phyloP scores from a whole-genome alignment of 2,888 invertebrate genomes.

The Lasioglossum morio region DNA sequence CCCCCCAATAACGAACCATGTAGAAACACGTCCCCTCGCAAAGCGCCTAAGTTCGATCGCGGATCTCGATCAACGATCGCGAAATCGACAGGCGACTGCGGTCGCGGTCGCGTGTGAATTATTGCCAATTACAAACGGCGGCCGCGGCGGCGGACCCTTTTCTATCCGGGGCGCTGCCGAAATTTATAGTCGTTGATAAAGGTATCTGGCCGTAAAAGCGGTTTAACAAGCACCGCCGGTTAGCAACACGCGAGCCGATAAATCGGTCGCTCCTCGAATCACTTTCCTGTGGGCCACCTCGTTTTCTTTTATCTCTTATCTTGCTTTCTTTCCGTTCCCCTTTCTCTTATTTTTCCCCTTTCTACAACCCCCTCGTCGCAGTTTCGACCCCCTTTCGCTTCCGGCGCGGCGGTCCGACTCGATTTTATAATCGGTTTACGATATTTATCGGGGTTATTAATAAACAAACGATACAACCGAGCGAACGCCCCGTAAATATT shows the following conservation, averaged over 20 bases:
- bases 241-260: slow-evolving; percentile 75
- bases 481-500: slow-evolving; percentile 44
- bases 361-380: slow-evolving; percentile 17
- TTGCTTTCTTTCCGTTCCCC: neutral
- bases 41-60: neutral
- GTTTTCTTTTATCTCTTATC: slow-evolving; percentile 1
- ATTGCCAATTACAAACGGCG: slow-evolving; percentile 73
- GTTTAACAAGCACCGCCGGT: slow-evolving; percentile 74
- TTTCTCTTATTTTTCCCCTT: neutral
- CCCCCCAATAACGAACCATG: slow-evolving; percentile 5
- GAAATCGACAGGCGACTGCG: slow-evolving; percentile 45
- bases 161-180: slow-evolving; percentile 69
- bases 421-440: slow-evolving; percentile 51
- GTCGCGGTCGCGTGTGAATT: slow-evolving; percentile 61
- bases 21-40: neutral
- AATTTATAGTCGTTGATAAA: slow-evolving; percentile 81
- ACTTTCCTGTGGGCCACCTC: slow-evolving; percentile 3
- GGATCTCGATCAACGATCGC: slow-evolving; percentile 16
- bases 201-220: slow-evolving; percentile 72
- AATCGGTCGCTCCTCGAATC: slow-evolving; percentile 62
- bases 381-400: slow-evolving; percentile 4
- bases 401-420: slow-evolving; percentile 22
- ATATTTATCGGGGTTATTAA: slow-evolving; percentile 60
- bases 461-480: slow-evolving; percentile 40
- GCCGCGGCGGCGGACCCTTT: slow-evolving; percentile 45